Percentiles rank a stretch among this genome's conserved stretches.
Evolutionary conservation across 2,797 vertebrate species (phyloP).

Genomic region (Siniperca scherzeri): DNA sequence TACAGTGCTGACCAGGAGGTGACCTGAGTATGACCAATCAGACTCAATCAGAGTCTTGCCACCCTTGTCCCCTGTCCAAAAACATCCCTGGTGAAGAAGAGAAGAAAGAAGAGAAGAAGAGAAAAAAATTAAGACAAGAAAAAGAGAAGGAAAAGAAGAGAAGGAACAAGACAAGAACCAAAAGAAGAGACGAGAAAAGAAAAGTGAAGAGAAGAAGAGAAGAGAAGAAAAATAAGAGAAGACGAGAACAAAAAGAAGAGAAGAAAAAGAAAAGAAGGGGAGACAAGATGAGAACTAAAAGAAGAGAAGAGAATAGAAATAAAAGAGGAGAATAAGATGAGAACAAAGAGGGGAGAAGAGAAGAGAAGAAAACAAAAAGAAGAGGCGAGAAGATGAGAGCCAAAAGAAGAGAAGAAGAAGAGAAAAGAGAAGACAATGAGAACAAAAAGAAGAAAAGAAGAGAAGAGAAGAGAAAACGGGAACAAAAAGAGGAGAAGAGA

Average conservation of each 20-base stretch:
- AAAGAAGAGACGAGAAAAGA: background rate
- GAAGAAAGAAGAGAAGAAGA: background rate
- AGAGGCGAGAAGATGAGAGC: background rate
- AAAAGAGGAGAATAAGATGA: constrained; percentile 25
- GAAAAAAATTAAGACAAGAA: background rate
- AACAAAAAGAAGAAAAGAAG: background rate
- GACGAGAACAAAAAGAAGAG: background rate
- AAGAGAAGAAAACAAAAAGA: background rate
- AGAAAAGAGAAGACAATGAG: background rate
- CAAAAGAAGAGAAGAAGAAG: background rate
- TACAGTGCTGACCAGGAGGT: constrained; percentile 67
- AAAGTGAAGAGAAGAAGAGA: background rate
- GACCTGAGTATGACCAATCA: constrained; percentile 74
- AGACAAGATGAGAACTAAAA: background rate
- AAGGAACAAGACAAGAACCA: background rate
- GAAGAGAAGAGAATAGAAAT: background rate
- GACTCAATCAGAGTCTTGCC: constrained; percentile 66
- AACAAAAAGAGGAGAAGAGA: constrained; percentile 36
- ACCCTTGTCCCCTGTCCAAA: constrained; percentile 54
- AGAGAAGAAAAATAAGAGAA: background rate
- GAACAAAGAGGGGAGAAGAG: background rate
- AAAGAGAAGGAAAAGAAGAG: background rate
- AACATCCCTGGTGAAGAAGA: constrained; percentile 33
- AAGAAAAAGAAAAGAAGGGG: background rate
- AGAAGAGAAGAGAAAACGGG: background rate